These are phyloP conservation scores for Apamea epomidion DNA, from an alignment of 2,888 invertebrate species.

Conservation along the genomic window DNA sequence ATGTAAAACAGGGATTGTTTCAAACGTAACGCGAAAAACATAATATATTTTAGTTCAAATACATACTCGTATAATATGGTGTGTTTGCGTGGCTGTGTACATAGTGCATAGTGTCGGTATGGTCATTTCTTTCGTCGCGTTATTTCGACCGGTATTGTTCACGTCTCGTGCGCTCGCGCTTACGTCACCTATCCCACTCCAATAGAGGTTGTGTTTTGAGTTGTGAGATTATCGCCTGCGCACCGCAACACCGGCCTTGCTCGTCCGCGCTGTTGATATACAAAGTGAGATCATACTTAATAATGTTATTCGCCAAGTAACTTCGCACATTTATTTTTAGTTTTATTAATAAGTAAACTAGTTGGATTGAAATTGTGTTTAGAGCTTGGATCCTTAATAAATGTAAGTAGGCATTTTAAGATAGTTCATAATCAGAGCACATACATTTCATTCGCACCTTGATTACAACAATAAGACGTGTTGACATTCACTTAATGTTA, in stretches of 20 bases:
- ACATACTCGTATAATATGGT: background rate
- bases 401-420: conserved; percentile 32
- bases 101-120: conserved; percentile 40
- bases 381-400: conserved; percentile 22
- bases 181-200: conserved; percentile 82
- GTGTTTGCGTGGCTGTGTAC: conserved; percentile 48
- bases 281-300: conserved; percentile 85
- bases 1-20: conserved; percentile 34
- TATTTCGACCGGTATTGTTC: conserved; percentile 65
- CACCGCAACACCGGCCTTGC: conserved; percentile 81
- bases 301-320: conserved; percentile 73
- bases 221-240: conserved; percentile 81
- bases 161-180: conserved; percentile 71
- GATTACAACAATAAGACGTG: background rate
- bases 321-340: conserved; percentile 64
- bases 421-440: conserved; percentile 18
- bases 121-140: conserved; percentile 58
- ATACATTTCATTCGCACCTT: conserved; percentile 29
- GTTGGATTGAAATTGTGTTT: conserved; percentile 32
- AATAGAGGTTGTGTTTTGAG: conserved; percentile 70
- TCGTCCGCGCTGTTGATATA: conserved; percentile 78
- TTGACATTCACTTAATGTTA: conserved; percentile 7
- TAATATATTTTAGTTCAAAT: conserved; percentile 34
- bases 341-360: conserved; percentile 58
- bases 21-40: conserved; percentile 38